phyloP scores from a whole-genome alignment of 2,113 vertebrate genomes.

The Crocuta crocuta region DNA sequence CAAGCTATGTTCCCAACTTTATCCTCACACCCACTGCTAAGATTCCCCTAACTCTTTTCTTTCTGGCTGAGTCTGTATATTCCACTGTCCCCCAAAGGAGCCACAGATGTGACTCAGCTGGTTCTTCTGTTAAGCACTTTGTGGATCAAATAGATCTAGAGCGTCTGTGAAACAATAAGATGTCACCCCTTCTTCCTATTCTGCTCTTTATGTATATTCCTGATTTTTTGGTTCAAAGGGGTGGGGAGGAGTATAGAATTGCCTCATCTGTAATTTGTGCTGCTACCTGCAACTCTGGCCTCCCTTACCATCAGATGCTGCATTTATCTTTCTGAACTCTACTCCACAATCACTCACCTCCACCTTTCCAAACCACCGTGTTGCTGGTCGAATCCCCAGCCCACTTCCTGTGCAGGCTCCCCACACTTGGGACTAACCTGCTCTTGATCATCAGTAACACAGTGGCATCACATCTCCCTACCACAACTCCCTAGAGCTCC shows the following conservation, averaged over 20 bases:
- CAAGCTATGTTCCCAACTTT: background rate
- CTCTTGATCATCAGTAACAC: background rate
- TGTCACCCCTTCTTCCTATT: background rate
- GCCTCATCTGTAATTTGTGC: background rate
- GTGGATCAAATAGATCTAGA: background rate
- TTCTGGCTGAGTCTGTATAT: background rate
- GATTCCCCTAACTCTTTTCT: background rate
- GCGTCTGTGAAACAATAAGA: background rate
- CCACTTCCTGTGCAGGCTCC: background rate
- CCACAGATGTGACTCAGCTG: background rate
- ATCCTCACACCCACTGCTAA: background rate
- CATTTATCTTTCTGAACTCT: background rate
- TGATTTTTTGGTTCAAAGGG: background rate
- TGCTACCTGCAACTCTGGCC: background rate
- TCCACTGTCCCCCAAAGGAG: background rate
- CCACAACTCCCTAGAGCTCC: background rate
- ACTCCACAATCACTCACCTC: background rate
- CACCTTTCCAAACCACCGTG: background rate
- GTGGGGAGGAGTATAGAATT: background rate
- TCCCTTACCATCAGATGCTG: background rate
- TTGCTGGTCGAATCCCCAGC: no score
- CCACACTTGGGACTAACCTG: background rate
- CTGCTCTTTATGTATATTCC: background rate
- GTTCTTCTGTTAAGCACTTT: background rate
- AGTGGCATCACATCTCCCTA: background rate